Conservation (phyloP, 92 coral and sea anemone genomes). For the Porites cylindrica region DNA sequence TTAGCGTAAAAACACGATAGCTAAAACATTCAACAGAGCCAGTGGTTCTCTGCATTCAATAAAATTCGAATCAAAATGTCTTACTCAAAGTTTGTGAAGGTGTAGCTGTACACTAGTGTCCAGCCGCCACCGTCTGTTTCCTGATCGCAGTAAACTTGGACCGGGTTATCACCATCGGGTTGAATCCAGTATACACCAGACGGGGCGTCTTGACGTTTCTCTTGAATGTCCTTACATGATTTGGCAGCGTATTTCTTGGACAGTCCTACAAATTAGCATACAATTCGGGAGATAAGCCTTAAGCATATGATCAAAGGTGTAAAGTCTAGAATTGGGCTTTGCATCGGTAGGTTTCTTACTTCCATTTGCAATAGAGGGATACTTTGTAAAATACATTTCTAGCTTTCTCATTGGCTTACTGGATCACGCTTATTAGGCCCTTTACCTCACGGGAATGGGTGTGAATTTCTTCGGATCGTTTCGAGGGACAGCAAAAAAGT, state of each 20-base stretch:
- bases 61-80: not conserved
- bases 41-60: no score
- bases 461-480: no score
- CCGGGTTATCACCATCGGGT: constrained; percentile 34
- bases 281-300: no score
- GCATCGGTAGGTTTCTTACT: no score
- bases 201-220: constrained; percentile 31
- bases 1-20: no score
- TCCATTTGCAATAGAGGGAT: no score
- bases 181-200: constrained; percentile 77
- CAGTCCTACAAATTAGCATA: constrained; percentile 30
- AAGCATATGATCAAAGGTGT: not conserved
- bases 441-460: no score
- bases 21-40: no score
- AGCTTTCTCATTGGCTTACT: no score
- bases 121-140: constrained; percentile 72
- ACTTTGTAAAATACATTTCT: no score
- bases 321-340: not conserved
- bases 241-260: constrained; percentile 29
- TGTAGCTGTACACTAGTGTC: constrained; percentile 69
- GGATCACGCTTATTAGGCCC: no score
- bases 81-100: constrained; percentile 68
- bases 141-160: constrained; percentile 71
- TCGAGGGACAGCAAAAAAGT: no score
- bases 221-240: constrained; percentile 50